Evolutionary conservation across 1,140 invertebrate genomes (phyloP), one percentile per base, ranked within the genome.

Genomic region (Aphelinus certus): DNA sequence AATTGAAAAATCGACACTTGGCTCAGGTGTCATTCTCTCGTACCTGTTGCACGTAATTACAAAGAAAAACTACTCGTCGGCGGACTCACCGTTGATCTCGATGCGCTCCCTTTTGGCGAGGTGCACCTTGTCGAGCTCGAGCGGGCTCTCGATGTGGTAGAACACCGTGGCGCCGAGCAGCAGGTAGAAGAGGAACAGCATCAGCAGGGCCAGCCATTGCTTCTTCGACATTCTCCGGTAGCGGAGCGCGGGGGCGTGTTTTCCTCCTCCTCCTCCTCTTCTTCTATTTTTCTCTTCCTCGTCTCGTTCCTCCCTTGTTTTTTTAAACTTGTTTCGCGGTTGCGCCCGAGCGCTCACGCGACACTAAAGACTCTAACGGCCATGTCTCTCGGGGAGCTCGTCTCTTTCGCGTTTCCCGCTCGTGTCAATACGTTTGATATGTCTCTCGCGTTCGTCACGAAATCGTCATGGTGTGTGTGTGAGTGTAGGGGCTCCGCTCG

Each of bases 121-220:
- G 62, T 83, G 81, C 53, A 91, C 87, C 67, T 90, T 86, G 66
- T 90, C 83, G 64, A 90, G 82, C 84, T 95, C 94, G 78, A 92
- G 80, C 58, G 87, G 87, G 79, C 91, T 91, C 86, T 95, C 94
- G 76, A 94, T 93, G 81, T 92, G 90, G 83, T 94, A 93, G 81
- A 95, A 95, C 73, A 95, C 92, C 62, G 90, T 91, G 2, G 93
- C 94, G 9, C 94, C 94, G 69, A 95, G 88, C 79, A 94, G 85
- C 70, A 95, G 86, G 83, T 95, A 95, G 49, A 91, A 90, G 60
- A 94, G 89, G 79, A 94, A 94, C 75, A 95, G 89, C 78, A 92
- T 90, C 78, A 94, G 87, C 85, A 95, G 89, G 65, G 92, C 91
- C 58, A 94, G 89, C 91, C 94, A 92, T 88, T 94, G 92, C 88